These are phyloP conservation scores for Stegastes partitus DNA, from an alignment of 2,113 vertebrate genomes.

Conservation along the genomic window DNA sequence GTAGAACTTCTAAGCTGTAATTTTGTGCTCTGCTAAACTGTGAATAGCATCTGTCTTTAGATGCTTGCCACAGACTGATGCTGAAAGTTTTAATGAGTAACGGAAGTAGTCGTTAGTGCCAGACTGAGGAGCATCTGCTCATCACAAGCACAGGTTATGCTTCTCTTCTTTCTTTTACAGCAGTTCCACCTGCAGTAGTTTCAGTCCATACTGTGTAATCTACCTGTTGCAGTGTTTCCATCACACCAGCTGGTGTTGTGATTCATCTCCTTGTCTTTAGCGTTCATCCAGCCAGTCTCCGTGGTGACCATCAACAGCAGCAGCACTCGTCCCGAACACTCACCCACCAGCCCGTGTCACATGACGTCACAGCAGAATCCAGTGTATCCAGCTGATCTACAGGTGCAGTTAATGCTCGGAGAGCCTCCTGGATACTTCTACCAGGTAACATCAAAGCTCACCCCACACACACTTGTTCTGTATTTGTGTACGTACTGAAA, in stretches of 20 bases:
- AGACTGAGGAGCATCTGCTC: too few relatives aligned
- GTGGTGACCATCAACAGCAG: constrained; percentile 75
- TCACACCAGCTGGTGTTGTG: constrained; percentile 42
- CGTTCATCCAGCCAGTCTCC: constrained; percentile 76
- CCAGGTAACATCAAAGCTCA: constrained; percentile 82
- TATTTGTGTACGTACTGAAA: too few relatives aligned
- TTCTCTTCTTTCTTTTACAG: too few relatives aligned
- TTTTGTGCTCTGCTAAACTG: too few relatives aligned
- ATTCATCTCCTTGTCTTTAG: constrained; percentile 22
- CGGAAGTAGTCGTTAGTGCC: too few relatives aligned
- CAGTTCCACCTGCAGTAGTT: background rate
- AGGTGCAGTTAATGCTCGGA: constrained; percentile 90
- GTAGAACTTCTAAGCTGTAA: too few relatives aligned
- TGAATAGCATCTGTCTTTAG: too few relatives aligned
- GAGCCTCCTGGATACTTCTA: constrained; percentile 87
- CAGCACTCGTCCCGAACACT: constrained; percentile 86
- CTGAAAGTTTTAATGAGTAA: too few relatives aligned
- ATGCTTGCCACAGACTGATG: too few relatives aligned
- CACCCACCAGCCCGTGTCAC: constrained; percentile 87
- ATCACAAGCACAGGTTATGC: too few relatives aligned
- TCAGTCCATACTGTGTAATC: background rate
- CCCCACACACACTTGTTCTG: background rate
- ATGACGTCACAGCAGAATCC: constrained; percentile 95
- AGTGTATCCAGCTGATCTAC: constrained; percentile 92
- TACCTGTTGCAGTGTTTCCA: constrained; percentile 18